phyloP scores from a whole-genome alignment of 1,140 invertebrate genomes.

The Xylocopa sonorina region DNA sequence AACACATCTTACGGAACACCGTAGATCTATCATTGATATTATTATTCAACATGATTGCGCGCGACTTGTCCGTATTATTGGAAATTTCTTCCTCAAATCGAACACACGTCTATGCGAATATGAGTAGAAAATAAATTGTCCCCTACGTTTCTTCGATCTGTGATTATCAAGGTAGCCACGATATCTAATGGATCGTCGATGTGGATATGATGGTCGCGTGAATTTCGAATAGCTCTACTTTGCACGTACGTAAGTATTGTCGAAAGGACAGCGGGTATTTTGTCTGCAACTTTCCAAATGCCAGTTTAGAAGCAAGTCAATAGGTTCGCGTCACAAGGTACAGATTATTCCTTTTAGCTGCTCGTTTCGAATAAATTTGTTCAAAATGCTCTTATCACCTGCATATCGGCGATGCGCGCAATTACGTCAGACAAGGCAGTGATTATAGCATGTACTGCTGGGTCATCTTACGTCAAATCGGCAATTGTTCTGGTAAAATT shows the following conservation, averaged over 20 bases:
- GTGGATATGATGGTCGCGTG: constrained; percentile 14
- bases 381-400: constrained; percentile 26
- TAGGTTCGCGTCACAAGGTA: not conserved
- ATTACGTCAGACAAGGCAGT: constrained; percentile 64
- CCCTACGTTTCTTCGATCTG: not conserved
- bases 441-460: constrained; percentile 60
- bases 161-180: not conserved
- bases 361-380: constrained; percentile 10
- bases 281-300: not conserved
- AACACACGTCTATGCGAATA: constrained; percentile 16
- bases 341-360: not conserved
- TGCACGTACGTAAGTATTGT: constrained; percentile 27
- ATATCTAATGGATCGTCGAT: not conserved
- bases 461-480: constrained; percentile 26
- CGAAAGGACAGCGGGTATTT: constrained; percentile 5
- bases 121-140: constrained; percentile 38
- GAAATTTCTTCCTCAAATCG: not conserved
- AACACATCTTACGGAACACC: constrained; percentile 23
- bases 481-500: not conserved
- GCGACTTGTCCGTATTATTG: constrained; percentile 6
- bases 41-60: constrained; percentile 22
- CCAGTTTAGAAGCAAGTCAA: not conserved
- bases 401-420: constrained; percentile 47
- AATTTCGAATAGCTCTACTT: constrained; percentile 24
- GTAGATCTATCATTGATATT: not conserved